A percentile compares a stretch with the other conserved stretches of the same genome.
Evolutionary conservation across 2,888 invertebrate species (phyloP).

Genomic region (Hirtodrosophila trivittata): DNA sequence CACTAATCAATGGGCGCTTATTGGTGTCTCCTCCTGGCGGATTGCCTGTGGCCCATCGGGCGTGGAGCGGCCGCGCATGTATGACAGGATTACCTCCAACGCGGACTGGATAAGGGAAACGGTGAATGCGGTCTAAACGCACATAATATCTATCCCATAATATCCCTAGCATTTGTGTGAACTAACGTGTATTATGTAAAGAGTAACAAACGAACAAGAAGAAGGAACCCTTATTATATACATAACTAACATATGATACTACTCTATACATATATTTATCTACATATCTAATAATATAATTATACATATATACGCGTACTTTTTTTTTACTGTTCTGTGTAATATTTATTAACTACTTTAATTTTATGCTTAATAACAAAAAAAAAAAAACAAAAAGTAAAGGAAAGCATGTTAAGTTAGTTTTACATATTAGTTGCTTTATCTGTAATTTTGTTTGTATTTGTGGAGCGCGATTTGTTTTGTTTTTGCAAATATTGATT

Average conservation of each 20-base stretch:
- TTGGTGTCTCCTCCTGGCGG: slow-evolving; percentile 93
- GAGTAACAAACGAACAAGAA: slow-evolving; percentile 26
- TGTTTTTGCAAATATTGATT: slow-evolving; percentile 52
- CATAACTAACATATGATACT: slow-evolving; percentile 55
- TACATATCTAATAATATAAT: slow-evolving; percentile 37
- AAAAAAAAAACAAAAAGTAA: slow-evolving; percentile 16
- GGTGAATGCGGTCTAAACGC: slow-evolving; percentile 85
- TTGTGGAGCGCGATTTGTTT: slow-evolving; percentile 70
- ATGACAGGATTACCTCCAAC: slow-evolving; percentile 92
- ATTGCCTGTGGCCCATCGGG: slow-evolving; percentile 93
- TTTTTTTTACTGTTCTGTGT: slow-evolving; percentile 75
- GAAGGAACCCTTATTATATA: slow-evolving; percentile 27
- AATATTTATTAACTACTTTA: slow-evolving; percentile 77
- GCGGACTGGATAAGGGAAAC: slow-evolving; percentile 93
- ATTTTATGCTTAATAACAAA: slow-evolving; percentile 37
- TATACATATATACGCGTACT: slow-evolving; percentile 39
- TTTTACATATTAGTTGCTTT: slow-evolving; percentile 40
- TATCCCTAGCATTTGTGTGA: slow-evolving; percentile 28
- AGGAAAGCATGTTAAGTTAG: slow-evolving; percentile 43
- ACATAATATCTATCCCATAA: background rate
- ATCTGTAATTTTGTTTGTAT: slow-evolving; percentile 51
- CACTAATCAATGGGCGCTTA: slow-evolving; percentile 90
- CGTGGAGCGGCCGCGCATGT: slow-evolving; percentile 91
- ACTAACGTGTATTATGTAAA: slow-evolving; percentile 55
- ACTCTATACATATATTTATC: slow-evolving; percentile 33